A percentile compares a stretch with the other conserved stretches of the same genome.
Evolutionary conservation across 2,888 invertebrate species (phyloP).

Genomic region (Pristionchus japonicus): DNA sequence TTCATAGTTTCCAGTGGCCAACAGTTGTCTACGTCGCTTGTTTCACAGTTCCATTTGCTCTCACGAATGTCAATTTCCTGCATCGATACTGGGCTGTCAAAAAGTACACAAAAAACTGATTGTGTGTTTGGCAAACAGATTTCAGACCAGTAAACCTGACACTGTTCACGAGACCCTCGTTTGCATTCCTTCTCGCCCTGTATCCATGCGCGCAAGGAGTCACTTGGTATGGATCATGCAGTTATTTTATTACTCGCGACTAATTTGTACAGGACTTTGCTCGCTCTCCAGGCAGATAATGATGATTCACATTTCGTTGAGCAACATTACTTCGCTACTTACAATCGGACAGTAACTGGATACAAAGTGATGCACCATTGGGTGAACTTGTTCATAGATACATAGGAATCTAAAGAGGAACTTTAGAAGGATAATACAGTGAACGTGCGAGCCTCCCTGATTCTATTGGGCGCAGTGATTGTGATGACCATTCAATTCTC

Average conservation of each 20-base stretch:
- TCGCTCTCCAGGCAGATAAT: not conserved
- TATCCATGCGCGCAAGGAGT: not conserved
- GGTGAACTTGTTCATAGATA: not conserved
- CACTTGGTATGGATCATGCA: not conserved
- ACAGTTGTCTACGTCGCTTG: not conserved
- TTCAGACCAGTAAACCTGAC: not conserved
- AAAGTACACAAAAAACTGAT: not conserved
- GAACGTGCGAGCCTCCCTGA: slow-evolving; percentile 58
- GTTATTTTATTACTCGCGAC: too few species aligned
- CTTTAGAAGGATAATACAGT: slow-evolving; percentile 46
- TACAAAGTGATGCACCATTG: not conserved
- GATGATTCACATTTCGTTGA: not conserved
- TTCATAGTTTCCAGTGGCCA: not conserved
- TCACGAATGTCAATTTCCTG: not conserved
- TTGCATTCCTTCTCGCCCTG: not conserved
- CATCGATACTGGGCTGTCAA: not conserved
- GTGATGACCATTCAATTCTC: not conserved
- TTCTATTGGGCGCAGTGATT: slow-evolving; percentile 48
- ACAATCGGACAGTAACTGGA: not conserved
- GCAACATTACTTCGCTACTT: not conserved
- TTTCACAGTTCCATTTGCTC: not conserved
- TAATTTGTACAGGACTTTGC: not conserved
- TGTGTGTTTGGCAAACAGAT: not conserved
- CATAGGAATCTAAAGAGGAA: not conserved
- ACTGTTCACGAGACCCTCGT: not conserved